Evolutionary conservation across 2,113 vertebrate genomes (phyloP).

Genomic region (Arizona elegans): DNA sequence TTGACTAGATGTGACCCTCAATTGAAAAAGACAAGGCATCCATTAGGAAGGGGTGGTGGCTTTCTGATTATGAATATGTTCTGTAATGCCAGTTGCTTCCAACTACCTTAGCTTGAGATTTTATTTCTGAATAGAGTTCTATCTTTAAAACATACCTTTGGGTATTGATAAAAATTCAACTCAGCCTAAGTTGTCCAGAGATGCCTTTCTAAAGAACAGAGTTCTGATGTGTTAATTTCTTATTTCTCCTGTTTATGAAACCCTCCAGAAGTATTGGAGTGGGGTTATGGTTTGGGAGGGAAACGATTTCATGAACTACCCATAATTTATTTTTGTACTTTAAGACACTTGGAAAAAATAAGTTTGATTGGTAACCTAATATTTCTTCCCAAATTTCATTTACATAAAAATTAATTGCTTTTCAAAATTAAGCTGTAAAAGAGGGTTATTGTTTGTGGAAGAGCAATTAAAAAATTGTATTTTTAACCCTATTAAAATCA

Average conservation of each 20-base stretch:
- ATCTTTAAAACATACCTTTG: neutral
- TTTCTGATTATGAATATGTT: conserved; percentile 62
- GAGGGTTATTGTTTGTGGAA: conserved; percentile 58
- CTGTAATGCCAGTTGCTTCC: conserved; percentile 51
- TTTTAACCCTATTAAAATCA: conserved; percentile 52
- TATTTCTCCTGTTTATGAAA: neutral
- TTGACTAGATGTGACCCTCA: conserved; percentile 73
- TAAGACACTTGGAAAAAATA: neutral
- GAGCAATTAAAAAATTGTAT: conserved; percentile 51
- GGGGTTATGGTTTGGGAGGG: neutral
- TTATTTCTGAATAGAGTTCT: conserved; percentile 40
- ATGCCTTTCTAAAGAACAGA: neutral
- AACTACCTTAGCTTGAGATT: conserved; percentile 45
- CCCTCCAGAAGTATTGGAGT: neutral
- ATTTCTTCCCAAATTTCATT: conserved; percentile 28
- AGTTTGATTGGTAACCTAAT: neutral
- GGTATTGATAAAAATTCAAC: neutral
- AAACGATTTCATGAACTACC: neutral
- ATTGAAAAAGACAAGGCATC: conserved; percentile 74
- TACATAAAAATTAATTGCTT: conserved; percentile 52
- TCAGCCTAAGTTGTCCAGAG: neutral
- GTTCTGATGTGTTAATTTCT: neutral
- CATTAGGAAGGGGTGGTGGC: conserved; percentile 67
- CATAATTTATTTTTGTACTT: neutral
- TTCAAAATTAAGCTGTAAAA: conserved; percentile 49